Evolutionary conservation across 2,797 vertebrate genomes (phyloP).

Genomic region (Simalia tracyae): DNA sequence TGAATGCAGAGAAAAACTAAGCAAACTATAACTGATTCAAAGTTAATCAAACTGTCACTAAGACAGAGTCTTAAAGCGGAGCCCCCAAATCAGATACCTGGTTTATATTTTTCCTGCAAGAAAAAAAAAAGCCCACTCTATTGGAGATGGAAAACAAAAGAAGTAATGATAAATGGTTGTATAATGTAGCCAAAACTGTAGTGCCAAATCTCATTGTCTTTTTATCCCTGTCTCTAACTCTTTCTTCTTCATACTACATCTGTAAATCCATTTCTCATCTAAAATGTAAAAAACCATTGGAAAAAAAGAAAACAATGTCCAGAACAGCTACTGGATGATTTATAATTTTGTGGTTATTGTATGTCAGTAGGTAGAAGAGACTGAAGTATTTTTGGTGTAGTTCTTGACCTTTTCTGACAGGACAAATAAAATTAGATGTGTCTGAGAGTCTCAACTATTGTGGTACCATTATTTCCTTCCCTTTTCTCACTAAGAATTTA

Average conservation of each 20-base stretch:
- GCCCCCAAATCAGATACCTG: neutral
- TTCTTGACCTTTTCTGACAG: conserved; percentile 82
- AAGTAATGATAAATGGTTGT: conserved; percentile 70
- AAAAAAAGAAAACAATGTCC: conserved; percentile 51
- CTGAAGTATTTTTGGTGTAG: conserved; percentile 85
- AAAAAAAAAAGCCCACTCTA: neutral
- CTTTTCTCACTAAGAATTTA: neutral
- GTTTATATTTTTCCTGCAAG: conserved; percentile 11
- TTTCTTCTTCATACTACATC: conserved; percentile 63
- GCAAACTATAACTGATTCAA: neutral
- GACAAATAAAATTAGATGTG: conserved; percentile 85
- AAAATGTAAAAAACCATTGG: conserved; percentile 64
- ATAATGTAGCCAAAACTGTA: conserved; percentile 69
- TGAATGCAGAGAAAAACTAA: neutral
- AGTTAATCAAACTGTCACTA: neutral
- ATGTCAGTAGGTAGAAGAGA: conserved; percentile 84
- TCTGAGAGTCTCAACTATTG: conserved; percentile 66
- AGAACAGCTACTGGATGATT: conserved; percentile 74
- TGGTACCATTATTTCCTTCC: neutral
- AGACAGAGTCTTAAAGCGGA: neutral
- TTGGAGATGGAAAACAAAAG: conserved; percentile 50
- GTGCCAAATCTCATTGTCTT: conserved; percentile 70
- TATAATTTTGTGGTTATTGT: conserved; percentile 83
- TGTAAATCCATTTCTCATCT: conserved; percentile 77
- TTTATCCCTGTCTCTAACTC: conserved; percentile 32